Evolutionary conservation across 2,797 vertebrate genomes (phyloP).

Genomic region (Sebastes minor): DNA sequence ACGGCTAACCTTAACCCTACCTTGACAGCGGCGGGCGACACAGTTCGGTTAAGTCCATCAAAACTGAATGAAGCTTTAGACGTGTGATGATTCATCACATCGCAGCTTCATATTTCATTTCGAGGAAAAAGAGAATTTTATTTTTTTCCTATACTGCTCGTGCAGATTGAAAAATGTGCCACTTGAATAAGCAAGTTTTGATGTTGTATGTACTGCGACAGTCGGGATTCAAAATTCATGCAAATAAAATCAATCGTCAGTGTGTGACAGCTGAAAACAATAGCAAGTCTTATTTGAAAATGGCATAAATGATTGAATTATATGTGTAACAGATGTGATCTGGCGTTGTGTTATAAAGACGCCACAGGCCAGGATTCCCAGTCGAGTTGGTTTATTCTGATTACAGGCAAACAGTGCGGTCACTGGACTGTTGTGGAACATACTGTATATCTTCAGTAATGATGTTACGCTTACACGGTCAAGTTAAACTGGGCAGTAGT

Average conservation of each 20-base stretch:
- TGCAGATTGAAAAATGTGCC: constrained; percentile 10
- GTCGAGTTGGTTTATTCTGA: too few species aligned
- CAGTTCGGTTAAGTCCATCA: constrained; percentile 48
- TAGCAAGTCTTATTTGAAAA: constrained; percentile 8
- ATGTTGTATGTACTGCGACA: neutral
- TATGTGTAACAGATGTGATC: neutral
- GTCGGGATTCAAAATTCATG: neutral
- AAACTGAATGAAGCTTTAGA: constrained; percentile 32
- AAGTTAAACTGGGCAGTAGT: too few species aligned
- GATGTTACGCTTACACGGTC: too few species aligned
- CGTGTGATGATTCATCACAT: constrained; percentile 29
- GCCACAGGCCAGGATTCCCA: too few species aligned
- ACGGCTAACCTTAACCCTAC: constrained; percentile 48
- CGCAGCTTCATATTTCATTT: constrained; percentile 24
- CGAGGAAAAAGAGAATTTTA: neutral
- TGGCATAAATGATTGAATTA: neutral
- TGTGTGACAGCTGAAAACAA: constrained; percentile 15
- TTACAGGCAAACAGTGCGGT: too few species aligned
- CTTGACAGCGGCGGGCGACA: constrained; percentile 34
- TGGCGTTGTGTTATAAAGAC: too few species aligned
- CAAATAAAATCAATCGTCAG: neutral
- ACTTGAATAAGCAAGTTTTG: neutral
- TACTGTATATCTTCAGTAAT: too few species aligned
- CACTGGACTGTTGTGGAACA: too few species aligned
- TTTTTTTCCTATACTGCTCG: neutral